These are phyloP conservation scores for Petrocephalus schoutedeni DNA, from an alignment of 2,797 vertebrate species.

Conservation along the genomic window DNA sequence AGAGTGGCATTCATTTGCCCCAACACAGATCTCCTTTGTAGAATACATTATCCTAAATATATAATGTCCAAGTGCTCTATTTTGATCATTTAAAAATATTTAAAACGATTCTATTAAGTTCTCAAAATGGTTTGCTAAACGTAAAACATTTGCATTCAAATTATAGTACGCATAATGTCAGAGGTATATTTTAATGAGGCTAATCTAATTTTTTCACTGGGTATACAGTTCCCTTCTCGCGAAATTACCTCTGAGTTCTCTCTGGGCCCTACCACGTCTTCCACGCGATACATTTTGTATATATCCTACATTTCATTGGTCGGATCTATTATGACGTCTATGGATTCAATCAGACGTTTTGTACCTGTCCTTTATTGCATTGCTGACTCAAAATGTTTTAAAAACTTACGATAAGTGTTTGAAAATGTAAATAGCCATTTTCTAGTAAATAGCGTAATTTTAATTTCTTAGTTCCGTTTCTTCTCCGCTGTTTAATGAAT, in stretches of 20 bases:
- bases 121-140: neutral
- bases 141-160: neutral
- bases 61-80: neutral
- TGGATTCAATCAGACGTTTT: neutral
- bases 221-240: neutral
- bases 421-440: conserved; percentile 64
- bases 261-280: neutral
- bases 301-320: neutral
- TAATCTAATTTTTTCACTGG: neutral
- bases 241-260: neutral
- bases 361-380: conserved; percentile 36
- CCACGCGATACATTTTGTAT: neutral
- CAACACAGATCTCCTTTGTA: neutral
- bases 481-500: neutral
- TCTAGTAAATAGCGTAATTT: conserved; percentile 56
- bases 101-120: neutral
- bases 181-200: neutral
- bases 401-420: conserved; percentile 47
- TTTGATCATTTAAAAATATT: neutral
- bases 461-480: neutral
- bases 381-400: conserved; percentile 45
- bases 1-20: neutral
- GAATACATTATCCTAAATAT: neutral
- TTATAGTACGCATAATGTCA: neutral
- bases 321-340: neutral